Conservation (phyloP, 2,797 vertebrate genomes). For the Typhlichthys eigenmanni region DNA sequence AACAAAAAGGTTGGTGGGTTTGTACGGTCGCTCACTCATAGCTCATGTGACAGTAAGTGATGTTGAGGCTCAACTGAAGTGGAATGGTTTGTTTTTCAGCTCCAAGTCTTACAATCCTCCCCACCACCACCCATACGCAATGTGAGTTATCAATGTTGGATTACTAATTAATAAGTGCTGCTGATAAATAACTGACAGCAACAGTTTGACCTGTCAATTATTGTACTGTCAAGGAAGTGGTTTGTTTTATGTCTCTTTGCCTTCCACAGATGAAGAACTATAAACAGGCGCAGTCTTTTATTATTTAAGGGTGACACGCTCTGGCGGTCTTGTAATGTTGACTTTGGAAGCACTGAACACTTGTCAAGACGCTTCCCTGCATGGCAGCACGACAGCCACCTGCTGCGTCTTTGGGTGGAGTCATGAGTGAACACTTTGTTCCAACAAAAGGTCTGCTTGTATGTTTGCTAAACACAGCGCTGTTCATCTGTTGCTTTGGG, state of each 20-base stretch:
- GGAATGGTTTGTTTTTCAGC: conserved; percentile 52
- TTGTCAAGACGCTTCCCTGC: neutral
- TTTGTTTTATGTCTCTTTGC: conserved; percentile 35
- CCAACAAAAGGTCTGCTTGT: neutral
- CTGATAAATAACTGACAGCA: conserved; percentile 43
- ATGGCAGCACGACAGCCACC: neutral
- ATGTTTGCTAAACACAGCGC: neutral
- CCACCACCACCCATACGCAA: conserved; percentile 62
- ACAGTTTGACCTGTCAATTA: conserved; percentile 4
- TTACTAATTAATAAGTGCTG: conserved; percentile 2
- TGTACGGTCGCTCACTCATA: neutral
- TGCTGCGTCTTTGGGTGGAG: neutral
- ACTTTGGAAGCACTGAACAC: conserved; percentile 10
- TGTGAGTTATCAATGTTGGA: conserved; percentile 63
- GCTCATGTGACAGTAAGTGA: neutral
- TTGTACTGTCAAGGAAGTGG: conserved; percentile 33
- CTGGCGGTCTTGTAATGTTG: neutral
- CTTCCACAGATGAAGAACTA: conserved; percentile 71
- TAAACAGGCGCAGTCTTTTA: conserved; percentile 76
- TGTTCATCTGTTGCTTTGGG: conserved; percentile 1
- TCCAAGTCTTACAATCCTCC: conserved; percentile 51
- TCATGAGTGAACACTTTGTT: neutral
- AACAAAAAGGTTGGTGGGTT: conserved; percentile 59
- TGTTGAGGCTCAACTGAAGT: conserved; percentile 29
- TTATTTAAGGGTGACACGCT: conserved; percentile 62